Evolutionary conservation across 2,797 vertebrate genomes (phyloP).

Genomic region (Martes flavigula): DNA sequence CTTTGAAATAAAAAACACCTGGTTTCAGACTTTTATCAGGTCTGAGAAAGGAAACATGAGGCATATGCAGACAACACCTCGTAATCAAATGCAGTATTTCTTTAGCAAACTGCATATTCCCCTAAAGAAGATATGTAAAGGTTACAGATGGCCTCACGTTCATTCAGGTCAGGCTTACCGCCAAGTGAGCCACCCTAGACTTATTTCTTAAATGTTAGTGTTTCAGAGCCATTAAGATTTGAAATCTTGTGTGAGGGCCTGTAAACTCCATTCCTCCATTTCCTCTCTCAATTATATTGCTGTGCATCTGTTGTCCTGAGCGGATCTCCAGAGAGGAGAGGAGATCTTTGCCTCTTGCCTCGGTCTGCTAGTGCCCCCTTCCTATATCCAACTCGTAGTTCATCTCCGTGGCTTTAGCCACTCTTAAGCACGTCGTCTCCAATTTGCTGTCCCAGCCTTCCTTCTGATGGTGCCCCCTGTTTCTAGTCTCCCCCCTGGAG

Average conservation of each 20-base stretch:
- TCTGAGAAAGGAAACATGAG: background rate
- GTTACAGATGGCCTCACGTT: background rate
- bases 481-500: background rate
- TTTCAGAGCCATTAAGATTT: background rate
- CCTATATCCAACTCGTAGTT: fast-evolving
- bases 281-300: background rate
- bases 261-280: background rate
- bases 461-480: background rate
- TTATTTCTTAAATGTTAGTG: background rate
- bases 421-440: background rate
- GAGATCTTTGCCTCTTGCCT: background rate
- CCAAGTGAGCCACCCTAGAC: background rate
- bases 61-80: background rate
- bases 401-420: fast-evolving
- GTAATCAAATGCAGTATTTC: background rate
- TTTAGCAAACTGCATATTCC: background rate
- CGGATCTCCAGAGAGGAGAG: too few relatives aligned
- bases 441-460: too few relatives aligned
- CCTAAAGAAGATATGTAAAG: background rate
- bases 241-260: background rate
- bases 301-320: background rate
- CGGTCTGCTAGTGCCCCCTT: background rate
- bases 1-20: background rate
- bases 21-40: background rate
- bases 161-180: background rate